Evolutionary conservation across 2,113 vertebrate species (phyloP).

Genomic region (Tragelaphus strepsiceros): DNA sequence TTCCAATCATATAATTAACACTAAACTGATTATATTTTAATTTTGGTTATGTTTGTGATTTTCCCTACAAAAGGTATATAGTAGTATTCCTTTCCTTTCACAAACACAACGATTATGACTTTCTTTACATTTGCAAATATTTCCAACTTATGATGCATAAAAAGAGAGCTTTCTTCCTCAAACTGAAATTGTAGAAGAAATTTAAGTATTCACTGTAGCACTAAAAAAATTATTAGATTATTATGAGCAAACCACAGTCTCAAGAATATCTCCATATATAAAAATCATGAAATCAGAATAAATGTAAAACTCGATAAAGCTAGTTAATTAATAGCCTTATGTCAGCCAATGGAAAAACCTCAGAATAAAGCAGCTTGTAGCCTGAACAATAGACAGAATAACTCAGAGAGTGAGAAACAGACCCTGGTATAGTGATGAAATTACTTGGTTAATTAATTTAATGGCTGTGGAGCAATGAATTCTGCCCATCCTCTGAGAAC

Average conservation of each 20-base stretch:
- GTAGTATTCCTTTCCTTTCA: background rate
- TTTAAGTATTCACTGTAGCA: background rate
- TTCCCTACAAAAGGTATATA: background rate
- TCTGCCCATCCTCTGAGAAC: background rate
- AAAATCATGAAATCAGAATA: background rate
- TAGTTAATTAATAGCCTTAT: background rate
- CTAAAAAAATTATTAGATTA: background rate
- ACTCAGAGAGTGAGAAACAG: background rate
- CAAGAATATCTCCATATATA: background rate
- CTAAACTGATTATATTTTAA: conserved; percentile 1
- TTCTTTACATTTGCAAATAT: background rate
- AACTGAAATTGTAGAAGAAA: background rate
- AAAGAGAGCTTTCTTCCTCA: background rate
- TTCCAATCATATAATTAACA: background rate
- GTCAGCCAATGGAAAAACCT: background rate
- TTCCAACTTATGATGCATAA: background rate
- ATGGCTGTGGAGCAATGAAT: background rate
- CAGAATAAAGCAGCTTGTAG: background rate
- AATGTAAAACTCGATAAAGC: background rate
- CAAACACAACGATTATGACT: background rate
- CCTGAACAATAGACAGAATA: background rate
- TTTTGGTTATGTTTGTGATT: background rate
- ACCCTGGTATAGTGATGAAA: background rate
- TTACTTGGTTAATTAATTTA: background rate
- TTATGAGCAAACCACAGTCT: background rate